Conservation (phyloP, 1,140 invertebrate species). For the Carposina sasakii region DNA sequence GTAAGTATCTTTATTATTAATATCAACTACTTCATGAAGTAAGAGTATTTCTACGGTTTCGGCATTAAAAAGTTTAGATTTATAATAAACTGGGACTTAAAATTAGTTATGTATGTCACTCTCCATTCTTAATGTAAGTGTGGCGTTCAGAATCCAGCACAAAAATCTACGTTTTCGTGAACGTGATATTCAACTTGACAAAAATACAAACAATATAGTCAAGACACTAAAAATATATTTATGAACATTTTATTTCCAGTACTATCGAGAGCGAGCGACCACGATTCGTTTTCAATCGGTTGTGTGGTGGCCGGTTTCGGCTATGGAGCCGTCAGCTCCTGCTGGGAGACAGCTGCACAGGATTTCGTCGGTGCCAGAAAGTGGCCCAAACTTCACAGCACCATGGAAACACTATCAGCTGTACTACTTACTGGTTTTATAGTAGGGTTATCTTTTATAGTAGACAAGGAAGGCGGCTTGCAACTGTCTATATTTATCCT, state of each 20-base stretch:
- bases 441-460: slow-evolving; percentile 34
- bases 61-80: too few species aligned
- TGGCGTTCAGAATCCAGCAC: too few species aligned
- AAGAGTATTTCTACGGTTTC: too few species aligned
- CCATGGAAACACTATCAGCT: slow-evolving; percentile 54
- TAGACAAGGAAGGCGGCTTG: slow-evolving; percentile 33
- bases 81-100: too few species aligned
- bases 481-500: slow-evolving; percentile 46
- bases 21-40: neutral
- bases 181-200: too few species aligned
- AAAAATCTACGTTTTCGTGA: too few species aligned
- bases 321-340: slow-evolving; percentile 50
- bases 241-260: slow-evolving; percentile 36
- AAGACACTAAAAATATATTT: neutral
- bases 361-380: slow-evolving; percentile 57
- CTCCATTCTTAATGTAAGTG: too few species aligned
- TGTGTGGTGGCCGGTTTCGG: slow-evolving; percentile 54
- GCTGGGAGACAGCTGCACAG: slow-evolving; percentile 51
- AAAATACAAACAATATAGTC: too few species aligned
- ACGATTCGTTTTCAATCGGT: slow-evolving; percentile 52
- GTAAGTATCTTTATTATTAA: slow-evolving; percentile 34
- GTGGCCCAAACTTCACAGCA: slow-evolving; percentile 59
- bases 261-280: slow-evolving; percentile 40
- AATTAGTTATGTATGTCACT: too few species aligned
- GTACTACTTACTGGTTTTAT: slow-evolving; percentile 33